Conservation (phyloP, 1,140 invertebrate species). For the Spodoptera litura region DNA sequence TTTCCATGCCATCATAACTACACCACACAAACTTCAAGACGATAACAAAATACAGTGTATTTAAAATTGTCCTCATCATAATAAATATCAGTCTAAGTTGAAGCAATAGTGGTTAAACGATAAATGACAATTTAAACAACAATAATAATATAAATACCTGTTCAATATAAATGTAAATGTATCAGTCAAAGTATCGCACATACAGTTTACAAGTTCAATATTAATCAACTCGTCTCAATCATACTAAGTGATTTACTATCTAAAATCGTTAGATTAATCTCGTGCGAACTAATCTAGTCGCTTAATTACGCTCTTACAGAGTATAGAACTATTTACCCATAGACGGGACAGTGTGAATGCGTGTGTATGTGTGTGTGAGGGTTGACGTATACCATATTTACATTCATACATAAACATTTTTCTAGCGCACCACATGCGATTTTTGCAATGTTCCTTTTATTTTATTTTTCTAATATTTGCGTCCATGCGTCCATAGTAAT, state of each 20-base stretch:
- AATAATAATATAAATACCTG: not conserved
- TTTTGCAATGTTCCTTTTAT: too few species aligned
- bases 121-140: not conserved
- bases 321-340: not conserved
- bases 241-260: slow-evolving; percentile 57
- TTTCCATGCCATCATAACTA: too few species aligned
- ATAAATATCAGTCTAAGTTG: too few species aligned
- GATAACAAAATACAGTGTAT: too few species aligned
- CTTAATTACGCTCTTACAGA: slow-evolving; percentile 55
- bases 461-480: too few species aligned
- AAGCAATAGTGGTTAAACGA: not conserved
- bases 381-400: too few species aligned
- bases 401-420: too few species aligned
- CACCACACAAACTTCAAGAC: too few species aligned
- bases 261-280: slow-evolving; percentile 61
- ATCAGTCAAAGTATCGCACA: slow-evolving; percentile 2
- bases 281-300: slow-evolving; percentile 54
- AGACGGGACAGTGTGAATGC: not conserved
- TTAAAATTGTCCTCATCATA: too few species aligned
- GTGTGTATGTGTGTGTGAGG: not conserved
- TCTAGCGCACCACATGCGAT: too few species aligned
- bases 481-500: too few species aligned
- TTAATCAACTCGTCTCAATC: slow-evolving; percentile 53
- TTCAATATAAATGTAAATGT: slow-evolving; percentile 1
- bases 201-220: slow-evolving; percentile 34